Conservation (phyloP, 2,113 vertebrate genomes). For the Phylloscopus trochiloides region DNA sequence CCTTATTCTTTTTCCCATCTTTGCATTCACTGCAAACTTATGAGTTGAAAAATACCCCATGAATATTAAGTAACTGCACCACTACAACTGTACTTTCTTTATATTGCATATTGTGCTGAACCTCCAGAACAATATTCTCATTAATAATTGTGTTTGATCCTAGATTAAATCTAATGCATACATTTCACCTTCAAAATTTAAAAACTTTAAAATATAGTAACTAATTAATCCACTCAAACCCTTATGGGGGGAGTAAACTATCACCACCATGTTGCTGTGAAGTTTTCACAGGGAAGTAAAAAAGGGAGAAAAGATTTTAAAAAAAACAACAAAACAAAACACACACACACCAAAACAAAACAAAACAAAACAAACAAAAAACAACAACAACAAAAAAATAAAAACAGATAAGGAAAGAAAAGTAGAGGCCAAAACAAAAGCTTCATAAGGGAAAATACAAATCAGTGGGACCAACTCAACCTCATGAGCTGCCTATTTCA, state of each 20-base stretch:
- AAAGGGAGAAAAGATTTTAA: background rate
- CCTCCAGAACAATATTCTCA: background rate
- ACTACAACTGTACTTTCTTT: background rate
- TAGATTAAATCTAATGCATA: background rate
- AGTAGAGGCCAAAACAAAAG: background rate
- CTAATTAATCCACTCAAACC: background rate
- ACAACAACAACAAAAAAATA: no score
- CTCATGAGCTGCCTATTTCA: background rate
- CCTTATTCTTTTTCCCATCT: background rate
- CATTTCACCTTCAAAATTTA: background rate
- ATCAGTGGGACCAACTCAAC: background rate
- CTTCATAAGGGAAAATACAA: background rate
- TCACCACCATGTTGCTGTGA: background rate
- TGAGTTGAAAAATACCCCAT: background rate
- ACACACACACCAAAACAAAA: no score
- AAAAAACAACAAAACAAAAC: no score
- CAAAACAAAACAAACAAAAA: no score
- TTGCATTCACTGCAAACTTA: background rate
- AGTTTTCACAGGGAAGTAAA: background rate
- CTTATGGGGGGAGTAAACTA: background rate
- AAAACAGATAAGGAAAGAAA: background rate
- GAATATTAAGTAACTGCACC: background rate
- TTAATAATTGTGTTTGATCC: background rate
- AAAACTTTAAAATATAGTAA: background rate
- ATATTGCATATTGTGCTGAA: background rate